A percentile compares a stretch with the other conserved stretches of the same genome.
Evolutionary conservation across 2,888 invertebrate species (phyloP).

Genomic region (Synanthedon andrenaeformis): DNA sequence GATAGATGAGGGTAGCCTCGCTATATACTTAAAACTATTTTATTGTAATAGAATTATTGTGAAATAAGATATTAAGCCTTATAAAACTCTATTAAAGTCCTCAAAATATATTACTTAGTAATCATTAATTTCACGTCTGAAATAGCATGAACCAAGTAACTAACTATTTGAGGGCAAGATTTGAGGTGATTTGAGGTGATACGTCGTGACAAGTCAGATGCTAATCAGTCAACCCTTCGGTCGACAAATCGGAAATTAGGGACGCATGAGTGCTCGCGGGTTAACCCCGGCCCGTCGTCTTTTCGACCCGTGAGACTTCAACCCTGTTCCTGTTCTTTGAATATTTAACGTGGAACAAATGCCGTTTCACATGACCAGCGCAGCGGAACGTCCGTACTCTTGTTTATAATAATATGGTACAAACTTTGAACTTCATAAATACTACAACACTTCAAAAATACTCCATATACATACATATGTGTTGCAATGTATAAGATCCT

Average conservation of each 20-base stretch:
- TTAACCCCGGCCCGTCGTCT: constrained; percentile 42
- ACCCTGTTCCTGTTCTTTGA: constrained; percentile 57
- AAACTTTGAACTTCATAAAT: neutral
- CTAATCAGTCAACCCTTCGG: constrained; percentile 67
- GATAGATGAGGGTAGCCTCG: too few species aligned
- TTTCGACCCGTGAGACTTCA: constrained; percentile 44
- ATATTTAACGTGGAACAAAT: constrained; percentile 58
- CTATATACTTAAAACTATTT: too few species aligned
- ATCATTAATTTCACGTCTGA: constrained; percentile 26
- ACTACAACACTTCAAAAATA: neutral
- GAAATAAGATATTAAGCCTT: neutral
- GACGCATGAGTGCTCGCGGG: constrained; percentile 64
- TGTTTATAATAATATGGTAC: neutral
- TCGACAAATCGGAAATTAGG: constrained; percentile 69
- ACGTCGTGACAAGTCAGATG: constrained; percentile 62
- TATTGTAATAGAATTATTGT: too few species aligned
- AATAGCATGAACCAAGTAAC: constrained; percentile 30
- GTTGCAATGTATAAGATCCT: too few species aligned
- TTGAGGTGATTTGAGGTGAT: constrained; percentile 40
- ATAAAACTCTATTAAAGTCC: neutral
- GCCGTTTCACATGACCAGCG: constrained; percentile 32
- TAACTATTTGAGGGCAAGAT: constrained; percentile 25
- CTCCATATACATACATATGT: too few species aligned
- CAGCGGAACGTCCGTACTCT: constrained; percentile 7
- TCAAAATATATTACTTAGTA: neutral